These are phyloP conservation scores for Hemiprocne comata DNA, from an alignment of 2,113 vertebrate genomes.

Conservation along the genomic window DNA sequence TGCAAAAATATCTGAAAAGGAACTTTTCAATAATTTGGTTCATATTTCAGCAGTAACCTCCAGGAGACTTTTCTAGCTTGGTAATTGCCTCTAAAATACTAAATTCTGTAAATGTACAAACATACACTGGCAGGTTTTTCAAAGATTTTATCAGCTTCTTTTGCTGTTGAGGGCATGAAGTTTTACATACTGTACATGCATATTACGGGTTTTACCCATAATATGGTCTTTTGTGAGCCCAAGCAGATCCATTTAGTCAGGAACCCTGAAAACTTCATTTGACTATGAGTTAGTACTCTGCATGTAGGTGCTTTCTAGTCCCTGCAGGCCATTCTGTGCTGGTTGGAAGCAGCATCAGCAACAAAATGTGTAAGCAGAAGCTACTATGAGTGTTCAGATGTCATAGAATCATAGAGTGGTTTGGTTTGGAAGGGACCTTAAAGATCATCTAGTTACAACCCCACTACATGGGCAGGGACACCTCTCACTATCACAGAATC, in stretches of 20 bases:
- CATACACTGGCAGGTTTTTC: background rate
- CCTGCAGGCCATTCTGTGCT: background rate
- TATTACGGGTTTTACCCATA: background rate
- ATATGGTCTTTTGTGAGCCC: background rate
- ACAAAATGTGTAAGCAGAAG: background rate
- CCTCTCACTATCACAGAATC: too few relatives aligned
- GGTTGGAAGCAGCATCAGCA: background rate
- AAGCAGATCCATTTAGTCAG: background rate
- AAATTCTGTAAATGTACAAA: background rate
- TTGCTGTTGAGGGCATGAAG: background rate
- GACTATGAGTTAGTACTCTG: background rate
- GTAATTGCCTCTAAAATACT: background rate
- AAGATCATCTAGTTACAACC: too few relatives aligned
- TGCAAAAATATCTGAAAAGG: background rate
- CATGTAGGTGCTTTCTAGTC: background rate
- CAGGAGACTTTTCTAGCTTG: background rate
- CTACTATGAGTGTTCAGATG: background rate
- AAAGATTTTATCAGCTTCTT: background rate
- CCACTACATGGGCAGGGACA: too few relatives aligned
- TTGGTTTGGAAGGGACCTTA: too few relatives aligned
- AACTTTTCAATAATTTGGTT: background rate
- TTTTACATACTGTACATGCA: background rate
- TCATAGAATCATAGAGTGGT: too few relatives aligned
- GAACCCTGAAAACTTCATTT: background rate
- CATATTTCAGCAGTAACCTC: background rate